Percentiles rank a stretch among this genome's conserved stretches.
Evolutionary conservation across 2,113 vertebrate genomes (phyloP).

Genomic region (Oophaga pumilio): DNA sequence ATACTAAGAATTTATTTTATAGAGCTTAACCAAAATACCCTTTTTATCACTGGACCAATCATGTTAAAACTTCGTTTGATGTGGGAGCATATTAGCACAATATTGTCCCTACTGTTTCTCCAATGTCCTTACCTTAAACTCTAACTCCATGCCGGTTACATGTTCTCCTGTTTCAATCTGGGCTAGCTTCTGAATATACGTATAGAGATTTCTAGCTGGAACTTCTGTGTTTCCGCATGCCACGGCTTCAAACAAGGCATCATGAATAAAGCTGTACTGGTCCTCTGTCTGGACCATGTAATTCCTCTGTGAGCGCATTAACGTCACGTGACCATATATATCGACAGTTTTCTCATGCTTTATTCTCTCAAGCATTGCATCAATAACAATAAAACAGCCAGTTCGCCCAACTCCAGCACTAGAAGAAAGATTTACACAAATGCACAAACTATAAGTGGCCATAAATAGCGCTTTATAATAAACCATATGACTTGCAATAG

Average conservation of each 20-base stretch:
- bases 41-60: too few relatives aligned
- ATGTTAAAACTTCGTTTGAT: too few relatives aligned
- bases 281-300: constrained; percentile 99
- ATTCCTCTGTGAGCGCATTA: constrained; percentile 95
- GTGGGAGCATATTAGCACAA: too few relatives aligned
- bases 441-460: not conserved
- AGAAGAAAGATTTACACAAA: not conserved
- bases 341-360: constrained; percentile 97
- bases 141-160: constrained; percentile 96
- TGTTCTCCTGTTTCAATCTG: constrained; percentile 92
- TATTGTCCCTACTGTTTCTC: not conserved
- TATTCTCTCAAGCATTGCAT: constrained; percentile 97
- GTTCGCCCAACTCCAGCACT: constrained; percentile 94
- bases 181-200: constrained; percentile 94
- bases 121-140: constrained; percentile 86
- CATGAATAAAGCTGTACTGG: constrained; percentile 99
- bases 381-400: constrained; percentile 97
- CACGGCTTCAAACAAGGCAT: constrained; percentile 94
- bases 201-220: constrained; percentile 90
- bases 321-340: constrained; percentile 95
- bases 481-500: not conserved
- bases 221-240: constrained; percentile 96
- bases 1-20: too few relatives aligned
- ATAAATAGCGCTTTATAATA: not conserved
- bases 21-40: too few relatives aligned